These are phyloP conservation scores for Atherix ibis DNA, from an alignment of 2,888 invertebrate genomes.

Conservation along the genomic window DNA sequence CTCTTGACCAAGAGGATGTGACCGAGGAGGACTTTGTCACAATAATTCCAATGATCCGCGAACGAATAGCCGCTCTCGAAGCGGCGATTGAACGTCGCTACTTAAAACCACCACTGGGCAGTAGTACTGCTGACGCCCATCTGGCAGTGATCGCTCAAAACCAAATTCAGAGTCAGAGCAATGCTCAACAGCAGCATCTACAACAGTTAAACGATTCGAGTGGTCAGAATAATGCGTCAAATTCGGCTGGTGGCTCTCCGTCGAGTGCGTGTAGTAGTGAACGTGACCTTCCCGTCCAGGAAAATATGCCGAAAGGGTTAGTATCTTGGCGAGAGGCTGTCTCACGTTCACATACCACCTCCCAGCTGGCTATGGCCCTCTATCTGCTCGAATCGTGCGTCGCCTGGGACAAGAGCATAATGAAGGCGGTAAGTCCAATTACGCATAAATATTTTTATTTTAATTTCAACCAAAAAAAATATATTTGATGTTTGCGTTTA, in stretches of 20 bases:
- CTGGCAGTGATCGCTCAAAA: constrained; percentile 40
- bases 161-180: constrained; percentile 24
- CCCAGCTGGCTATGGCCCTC: constrained; percentile 79
- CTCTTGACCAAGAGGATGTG: constrained; percentile 34
- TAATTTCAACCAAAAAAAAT: too few relatives aligned
- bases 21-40: constrained; percentile 36
- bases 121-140: constrained; percentile 46
- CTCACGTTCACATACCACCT: constrained; percentile 64
- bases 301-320: constrained; percentile 42
- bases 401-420: constrained; percentile 98
- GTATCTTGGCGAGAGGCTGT: constrained; percentile 84
- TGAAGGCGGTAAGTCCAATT: constrained; percentile 92
- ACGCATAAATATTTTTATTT: too few relatives aligned
- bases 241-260: constrained; percentile 25
- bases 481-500: too few relatives aligned
- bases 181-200: constrained; percentile 5
- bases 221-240: constrained; percentile 13
- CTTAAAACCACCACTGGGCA: constrained; percentile 78
- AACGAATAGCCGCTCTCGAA: constrained; percentile 68
- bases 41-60: constrained; percentile 39
- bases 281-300: constrained; percentile 24
- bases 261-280: constrained; percentile 31
- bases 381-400: constrained; percentile 82
- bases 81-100: constrained; percentile 85
- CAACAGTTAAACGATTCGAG: constrained; percentile 7